These are phyloP conservation scores for Sebastes iracundus DNA, from an alignment of 2,797 vertebrate genomes.

Conservation along the genomic window DNA sequence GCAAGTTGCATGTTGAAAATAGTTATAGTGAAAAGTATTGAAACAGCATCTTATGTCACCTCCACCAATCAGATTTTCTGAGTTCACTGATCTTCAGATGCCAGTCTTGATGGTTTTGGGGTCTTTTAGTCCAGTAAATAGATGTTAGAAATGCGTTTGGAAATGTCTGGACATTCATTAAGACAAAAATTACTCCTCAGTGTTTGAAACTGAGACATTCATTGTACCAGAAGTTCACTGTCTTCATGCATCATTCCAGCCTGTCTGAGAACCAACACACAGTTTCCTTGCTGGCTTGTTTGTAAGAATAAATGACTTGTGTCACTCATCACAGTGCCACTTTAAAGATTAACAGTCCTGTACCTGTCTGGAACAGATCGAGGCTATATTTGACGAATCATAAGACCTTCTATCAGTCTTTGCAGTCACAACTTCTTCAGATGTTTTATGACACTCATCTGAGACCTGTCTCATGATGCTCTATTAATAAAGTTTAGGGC, in stretches of 20 bases:
- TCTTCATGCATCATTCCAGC: background rate
- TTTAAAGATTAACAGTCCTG: background rate
- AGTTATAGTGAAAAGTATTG: no score
- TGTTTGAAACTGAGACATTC: background rate
- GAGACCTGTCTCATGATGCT: background rate
- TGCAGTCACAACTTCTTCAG: background rate
- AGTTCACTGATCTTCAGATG: background rate
- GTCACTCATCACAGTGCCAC: background rate
- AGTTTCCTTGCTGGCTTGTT: background rate
- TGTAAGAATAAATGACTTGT: background rate
- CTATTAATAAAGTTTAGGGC: background rate
- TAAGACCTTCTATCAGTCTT: background rate
- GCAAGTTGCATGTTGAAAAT: no score
- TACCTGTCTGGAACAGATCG: background rate
- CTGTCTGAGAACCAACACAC: background rate
- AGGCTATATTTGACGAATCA: background rate
- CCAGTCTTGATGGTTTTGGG: background rate
- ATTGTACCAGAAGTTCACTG: background rate
- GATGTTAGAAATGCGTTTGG: background rate
- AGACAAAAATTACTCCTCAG: background rate
- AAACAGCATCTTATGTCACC: no score
- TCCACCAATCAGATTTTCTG: no score
- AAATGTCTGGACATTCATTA: background rate
- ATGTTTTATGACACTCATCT: background rate
- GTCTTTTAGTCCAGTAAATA: background rate